Evolutionary conservation across 37 sponge, comb jelly and placozoan species (phyloP), one percentile per base, ranked within the genome.

Genomic region (Geodia barretti): DNA sequence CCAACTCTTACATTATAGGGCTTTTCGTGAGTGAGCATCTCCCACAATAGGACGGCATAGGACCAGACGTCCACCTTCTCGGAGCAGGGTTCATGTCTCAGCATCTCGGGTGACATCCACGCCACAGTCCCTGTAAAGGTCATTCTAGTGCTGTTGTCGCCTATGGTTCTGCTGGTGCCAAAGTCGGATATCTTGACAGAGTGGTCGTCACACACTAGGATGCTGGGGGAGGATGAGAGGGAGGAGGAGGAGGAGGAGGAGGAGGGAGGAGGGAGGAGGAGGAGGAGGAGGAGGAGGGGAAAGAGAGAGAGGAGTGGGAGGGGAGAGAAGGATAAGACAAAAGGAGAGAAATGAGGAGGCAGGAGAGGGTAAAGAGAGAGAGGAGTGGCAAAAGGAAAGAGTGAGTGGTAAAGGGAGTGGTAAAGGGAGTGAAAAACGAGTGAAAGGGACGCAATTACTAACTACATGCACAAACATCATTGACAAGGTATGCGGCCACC

Each of bases 11-110:
- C 95, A 58, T 88, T 83, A 40, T 94, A 94, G 3, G 95, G 95
- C 39, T 41, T 77, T 43, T 94, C 93, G 33, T 73, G 79, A 3
- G 88, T 94, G 41, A 94, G 88, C 67, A 94, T 69, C 62, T 94
- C 95, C 95, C 95, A 94, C 11, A 94, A 62, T 41, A 91, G 60
- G n/a, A 94, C 93, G 1, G 92, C 95, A 73, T 82, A 94, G 0
- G 95, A 91, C 94, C 95, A 95, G 30, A 95, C 68, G 38, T 95
- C 95, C 63, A 95, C 95, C 76, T 92, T 92, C 66, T 95, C 93
- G 5, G 90, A 92, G 87, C 90, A 92, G 9, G 80, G 87, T 38
- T 95, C 90, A 34, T 80, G 83, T 30, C 95, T 40, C 5, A 95
- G 88, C 32, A 95, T 41, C 87, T 95, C 95, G 0, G 95, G 95